Percentiles rank a stretch among this genome's conserved stretches.
Conservation (phyloP, 2,888 invertebrate species). For the Acrocyrtus sp. region DNA sequence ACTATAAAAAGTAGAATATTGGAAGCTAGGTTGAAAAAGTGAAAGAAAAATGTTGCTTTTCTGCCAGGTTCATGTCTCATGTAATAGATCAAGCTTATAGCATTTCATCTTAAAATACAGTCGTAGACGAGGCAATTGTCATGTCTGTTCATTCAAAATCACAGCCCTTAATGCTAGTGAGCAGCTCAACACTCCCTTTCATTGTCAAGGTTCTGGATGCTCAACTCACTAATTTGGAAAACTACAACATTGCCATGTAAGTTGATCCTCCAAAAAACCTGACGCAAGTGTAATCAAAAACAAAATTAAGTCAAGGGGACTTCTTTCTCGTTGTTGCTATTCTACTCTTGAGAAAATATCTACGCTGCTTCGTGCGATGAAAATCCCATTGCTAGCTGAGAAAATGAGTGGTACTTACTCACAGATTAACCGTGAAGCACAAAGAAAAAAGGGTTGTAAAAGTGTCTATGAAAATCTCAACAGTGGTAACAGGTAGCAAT, state of each 20-base stretch:
- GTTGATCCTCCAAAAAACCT: background rate
- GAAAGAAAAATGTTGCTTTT: background rate
- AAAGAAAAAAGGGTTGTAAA: background rate
- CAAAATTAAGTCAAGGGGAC: constrained; percentile 3
- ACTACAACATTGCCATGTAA: background rate
- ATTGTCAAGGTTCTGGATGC: constrained; percentile 3
- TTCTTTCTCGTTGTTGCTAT: too few relatives aligned
- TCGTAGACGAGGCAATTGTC: background rate
- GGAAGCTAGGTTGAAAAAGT: too few relatives aligned
- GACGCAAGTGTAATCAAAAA: constrained; percentile 2
- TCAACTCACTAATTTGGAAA: background rate
- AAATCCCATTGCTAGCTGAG: too few relatives aligned
- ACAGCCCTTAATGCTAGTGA: background rate
- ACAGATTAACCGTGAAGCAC: background rate
- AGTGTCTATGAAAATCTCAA: background rate
- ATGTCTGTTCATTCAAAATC: constrained; percentile 7
- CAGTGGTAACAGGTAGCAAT: background rate
- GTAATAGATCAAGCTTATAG: background rate
- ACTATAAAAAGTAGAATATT: background rate
- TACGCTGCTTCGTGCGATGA: too few relatives aligned
- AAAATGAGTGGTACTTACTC: too few relatives aligned
- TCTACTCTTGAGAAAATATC: too few relatives aligned
- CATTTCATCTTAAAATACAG: background rate
- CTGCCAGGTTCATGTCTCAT: background rate
- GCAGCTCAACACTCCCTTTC: constrained; percentile 2